Conservation (phyloP, 2,888 invertebrate species). For the Acrocera orbiculus region DNA sequence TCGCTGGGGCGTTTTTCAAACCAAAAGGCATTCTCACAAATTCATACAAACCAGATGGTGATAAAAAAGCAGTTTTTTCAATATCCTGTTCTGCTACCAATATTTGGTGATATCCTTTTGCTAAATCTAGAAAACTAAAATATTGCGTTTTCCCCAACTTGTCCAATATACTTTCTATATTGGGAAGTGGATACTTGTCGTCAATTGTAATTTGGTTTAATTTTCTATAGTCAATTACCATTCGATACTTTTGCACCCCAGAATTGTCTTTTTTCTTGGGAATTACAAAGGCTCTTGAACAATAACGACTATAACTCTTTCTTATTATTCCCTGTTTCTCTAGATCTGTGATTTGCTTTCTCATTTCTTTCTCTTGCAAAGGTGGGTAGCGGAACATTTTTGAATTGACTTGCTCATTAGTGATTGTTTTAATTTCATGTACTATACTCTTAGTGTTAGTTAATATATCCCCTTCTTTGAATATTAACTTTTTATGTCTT, state of each 20-base stretch:
- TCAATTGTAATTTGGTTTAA: conserved; percentile 7
- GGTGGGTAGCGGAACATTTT: not conserved
- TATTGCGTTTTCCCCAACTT: conserved; percentile 10
- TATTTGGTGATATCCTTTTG: conserved; percentile 11
- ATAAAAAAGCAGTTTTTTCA: conserved; percentile 11
- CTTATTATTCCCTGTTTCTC: no score
- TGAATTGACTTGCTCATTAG: no score
- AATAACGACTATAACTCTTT: no score
- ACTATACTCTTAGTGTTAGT: no score
- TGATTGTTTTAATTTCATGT: no score
- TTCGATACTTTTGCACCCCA: conserved; percentile 7
- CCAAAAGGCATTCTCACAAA: conserved; percentile 11
- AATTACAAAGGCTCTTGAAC: conserved; percentile 5
- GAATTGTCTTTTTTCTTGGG: conserved; percentile 9
- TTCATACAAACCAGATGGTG: conserved; percentile 10
- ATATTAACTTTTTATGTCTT: conserved; percentile 4
- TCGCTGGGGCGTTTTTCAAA: conserved; percentile 8
- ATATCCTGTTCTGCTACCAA: conserved; percentile 9
- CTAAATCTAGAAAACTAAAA: conserved; percentile 9
- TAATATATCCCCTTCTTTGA: conserved; percentile 4
- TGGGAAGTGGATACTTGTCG: conserved; percentile 6
- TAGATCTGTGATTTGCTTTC: conserved; percentile 6
- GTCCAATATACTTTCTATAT: conserved; percentile 8
- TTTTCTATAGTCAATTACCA: conserved; percentile 8
- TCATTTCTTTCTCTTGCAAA: no score